phyloP scores from a whole-genome alignment of 2,113 vertebrate genomes.

The Hippocampus abdominalis region DNA sequence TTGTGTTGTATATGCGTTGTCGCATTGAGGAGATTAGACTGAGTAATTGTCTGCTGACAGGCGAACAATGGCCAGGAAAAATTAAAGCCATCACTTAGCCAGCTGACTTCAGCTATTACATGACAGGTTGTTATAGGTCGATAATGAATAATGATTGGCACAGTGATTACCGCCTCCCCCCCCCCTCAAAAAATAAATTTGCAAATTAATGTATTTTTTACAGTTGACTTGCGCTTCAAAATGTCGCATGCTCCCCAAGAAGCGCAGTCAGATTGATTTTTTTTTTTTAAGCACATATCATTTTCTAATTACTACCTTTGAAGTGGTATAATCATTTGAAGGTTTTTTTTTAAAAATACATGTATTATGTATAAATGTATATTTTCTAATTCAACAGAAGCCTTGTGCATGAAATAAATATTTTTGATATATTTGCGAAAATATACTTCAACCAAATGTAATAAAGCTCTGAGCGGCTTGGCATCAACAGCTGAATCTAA shows the following conservation, averaged over 20 bases:
- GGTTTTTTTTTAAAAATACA: not conserved
- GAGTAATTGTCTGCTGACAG: slow-evolving; percentile 69
- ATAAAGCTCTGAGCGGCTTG: not conserved
- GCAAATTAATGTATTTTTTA: not conserved
- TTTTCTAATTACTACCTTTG: not conserved
- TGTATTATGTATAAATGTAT: not conserved
- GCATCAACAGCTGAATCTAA: not conserved
- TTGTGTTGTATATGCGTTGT: slow-evolving; percentile 63
- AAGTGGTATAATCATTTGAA: not conserved
- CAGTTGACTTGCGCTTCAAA: not conserved
- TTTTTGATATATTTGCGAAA: not conserved
- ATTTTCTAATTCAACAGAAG: not conserved
- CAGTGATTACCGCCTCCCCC: not conserved
- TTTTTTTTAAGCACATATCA: not conserved
- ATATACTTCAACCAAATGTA: not conserved
- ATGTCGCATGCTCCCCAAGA: not conserved
- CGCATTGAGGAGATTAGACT: slow-evolving; percentile 63
- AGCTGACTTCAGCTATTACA: slow-evolving; percentile 55
- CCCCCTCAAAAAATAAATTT: not conserved
- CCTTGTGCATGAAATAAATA: too few species aligned
- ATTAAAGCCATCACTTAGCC: slow-evolving; percentile 64
- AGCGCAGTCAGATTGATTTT: not conserved
- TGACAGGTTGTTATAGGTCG: slow-evolving; percentile 34
- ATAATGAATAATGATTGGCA: slow-evolving; percentile 23
- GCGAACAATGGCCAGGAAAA: slow-evolving; percentile 63